A percentile compares a stretch with the other conserved stretches of the same genome.
Conservation (phyloP, 2,113 vertebrate species). For the Haliaeetus leucogaster region DNA sequence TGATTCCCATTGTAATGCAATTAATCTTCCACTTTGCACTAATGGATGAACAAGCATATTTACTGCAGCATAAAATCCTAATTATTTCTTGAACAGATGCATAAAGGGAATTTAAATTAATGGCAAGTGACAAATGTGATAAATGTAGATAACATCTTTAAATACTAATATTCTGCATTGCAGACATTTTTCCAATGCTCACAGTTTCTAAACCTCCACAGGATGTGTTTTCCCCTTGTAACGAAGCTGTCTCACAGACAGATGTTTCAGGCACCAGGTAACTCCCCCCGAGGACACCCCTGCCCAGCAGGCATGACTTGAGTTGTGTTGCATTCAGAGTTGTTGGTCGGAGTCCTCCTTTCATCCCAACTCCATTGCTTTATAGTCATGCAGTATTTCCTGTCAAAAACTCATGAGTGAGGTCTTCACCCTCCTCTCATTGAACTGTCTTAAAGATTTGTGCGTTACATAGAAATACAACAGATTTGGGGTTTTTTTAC, state of each 20-base stretch:
- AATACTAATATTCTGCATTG: slow-evolving; percentile 48
- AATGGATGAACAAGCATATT: slow-evolving; percentile 80
- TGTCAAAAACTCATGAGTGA: neutral
- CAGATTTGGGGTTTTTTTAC: neutral
- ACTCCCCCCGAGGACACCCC: neutral
- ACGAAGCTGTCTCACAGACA: neutral
- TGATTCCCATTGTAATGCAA: slow-evolving; percentile 76
- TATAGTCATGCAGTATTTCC: neutral
- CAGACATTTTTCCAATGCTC: neutral
- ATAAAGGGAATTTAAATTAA: slow-evolving; percentile 75
- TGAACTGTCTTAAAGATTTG: neutral
- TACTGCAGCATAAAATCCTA: slow-evolving; percentile 79
- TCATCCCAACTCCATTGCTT: neutral
- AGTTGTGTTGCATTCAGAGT: neutral
- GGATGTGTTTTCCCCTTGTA: neutral
- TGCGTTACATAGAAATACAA: neutral
- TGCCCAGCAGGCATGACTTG: neutral
- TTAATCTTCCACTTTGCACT: slow-evolving; percentile 78
- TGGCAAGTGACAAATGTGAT: slow-evolving; percentile 74
- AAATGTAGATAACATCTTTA: slow-evolving; percentile 70
- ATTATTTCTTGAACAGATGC: slow-evolving; percentile 80
- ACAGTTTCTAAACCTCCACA: neutral
- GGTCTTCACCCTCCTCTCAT: neutral
- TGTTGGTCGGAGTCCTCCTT: neutral
- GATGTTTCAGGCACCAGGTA: neutral